Evolutionary conservation across 1,140 invertebrate species (phyloP), one percentile per base, ranked within the genome.

Genomic region (Drosophila truncata): DNA sequence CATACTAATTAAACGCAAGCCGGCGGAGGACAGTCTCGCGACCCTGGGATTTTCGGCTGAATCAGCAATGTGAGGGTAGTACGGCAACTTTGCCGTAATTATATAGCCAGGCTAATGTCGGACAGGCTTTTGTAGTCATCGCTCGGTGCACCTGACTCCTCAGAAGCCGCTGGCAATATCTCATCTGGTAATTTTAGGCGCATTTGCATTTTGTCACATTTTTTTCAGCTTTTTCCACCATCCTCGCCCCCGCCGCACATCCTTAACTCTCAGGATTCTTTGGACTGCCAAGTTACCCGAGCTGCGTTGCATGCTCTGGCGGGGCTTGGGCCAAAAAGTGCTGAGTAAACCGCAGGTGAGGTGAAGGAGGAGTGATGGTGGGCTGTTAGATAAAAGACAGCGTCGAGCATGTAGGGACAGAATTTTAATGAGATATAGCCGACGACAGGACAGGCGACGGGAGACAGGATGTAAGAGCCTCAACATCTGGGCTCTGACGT

Each of bases 1-100:
- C 84, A 90, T 88, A 90, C 84, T 88, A 88, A 88, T 88, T 88
- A 88, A 88, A 80, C 78, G 80, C 77, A 80, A 78, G 67, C 80
- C 67, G 47, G 23, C 35, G 54, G 47, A 70, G 54, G 60, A 82
- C 74, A 55, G 77, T 47, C 67, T 54, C 47, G 67, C 52, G 73
- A 58, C 47, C 63, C 46, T 37, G 54, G 46, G 27, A 49, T 60
- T 80, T 80, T 81, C 50, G 82, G 85, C 67, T 84, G 67, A 84
- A 80, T 87, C 80, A 75, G 80, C 49, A 25, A 3, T 27, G 46
- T 27, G 23, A 4, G 16, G 8, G 23, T 2, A 25, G 44, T 27
- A 35, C 33, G 20, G 23, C 58, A 67, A 74, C 62, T 69, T 88
- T 78, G 65, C 39, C 33, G 39, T 84, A 90, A 90, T 90, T 88